These are phyloP conservation scores for Rhamphomyia laevipes DNA, from an alignment of 2,888 invertebrate genomes.

Conservation along the genomic window DNA sequence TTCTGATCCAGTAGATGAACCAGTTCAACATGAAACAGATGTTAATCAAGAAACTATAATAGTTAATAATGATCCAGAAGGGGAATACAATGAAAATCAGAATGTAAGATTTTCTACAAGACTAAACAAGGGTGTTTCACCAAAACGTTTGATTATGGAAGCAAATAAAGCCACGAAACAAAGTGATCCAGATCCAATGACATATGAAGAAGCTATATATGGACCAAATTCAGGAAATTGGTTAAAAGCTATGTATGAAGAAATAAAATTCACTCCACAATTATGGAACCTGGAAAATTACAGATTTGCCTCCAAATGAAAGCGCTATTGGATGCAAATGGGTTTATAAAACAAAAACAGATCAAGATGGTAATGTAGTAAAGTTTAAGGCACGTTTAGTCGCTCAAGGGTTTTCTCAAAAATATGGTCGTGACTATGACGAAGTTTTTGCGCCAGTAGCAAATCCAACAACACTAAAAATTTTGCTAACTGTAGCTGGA, in stretches of 20 bases:
- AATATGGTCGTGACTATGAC: too few species aligned
- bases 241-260: background rate
- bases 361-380: background rate
- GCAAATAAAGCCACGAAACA: background rate
- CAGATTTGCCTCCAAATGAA: background rate
- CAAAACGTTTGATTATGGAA: background rate
- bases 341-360: background rate
- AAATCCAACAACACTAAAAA: background rate
- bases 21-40: background rate
- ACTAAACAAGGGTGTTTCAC: background rate
- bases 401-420: conserved; percentile 6
- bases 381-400: conserved; percentile 4
- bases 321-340: background rate
- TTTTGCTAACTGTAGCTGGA: background rate
- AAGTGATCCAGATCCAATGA: background rate
- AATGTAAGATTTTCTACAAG: background rate
- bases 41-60: background rate
- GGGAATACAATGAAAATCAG: background rate
- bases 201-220: background rate
- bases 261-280: background rate
- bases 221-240: background rate
- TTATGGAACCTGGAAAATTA: background rate
- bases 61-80: background rate
- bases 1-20: background rate
- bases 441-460: too few species aligned